phyloP scores from a whole-genome alignment of 1,140 invertebrate species.

The Nephila pilipes region DNA sequence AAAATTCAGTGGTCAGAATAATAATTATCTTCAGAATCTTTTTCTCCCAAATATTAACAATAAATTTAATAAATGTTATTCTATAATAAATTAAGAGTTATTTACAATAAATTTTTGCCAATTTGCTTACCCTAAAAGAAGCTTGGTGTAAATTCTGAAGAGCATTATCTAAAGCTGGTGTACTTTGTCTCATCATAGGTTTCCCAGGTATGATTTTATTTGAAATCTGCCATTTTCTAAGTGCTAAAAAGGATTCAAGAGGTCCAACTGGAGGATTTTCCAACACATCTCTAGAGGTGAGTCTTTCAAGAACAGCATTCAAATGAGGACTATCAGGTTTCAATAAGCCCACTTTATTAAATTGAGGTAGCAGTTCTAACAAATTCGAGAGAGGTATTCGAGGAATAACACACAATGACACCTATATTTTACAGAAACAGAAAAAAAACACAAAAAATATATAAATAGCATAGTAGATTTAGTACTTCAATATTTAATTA shows the following conservation, averaged over 20 bases:
- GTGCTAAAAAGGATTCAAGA: slow-evolving; percentile 83
- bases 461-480: no score
- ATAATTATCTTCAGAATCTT: no score
- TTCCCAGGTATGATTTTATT: slow-evolving; percentile 46
- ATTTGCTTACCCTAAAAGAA: slow-evolving; percentile 80
- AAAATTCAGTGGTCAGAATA: no score
- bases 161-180: slow-evolving; percentile 80
- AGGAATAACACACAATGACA: slow-evolving; percentile 85
- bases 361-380: slow-evolving; percentile 85
- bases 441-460: neutral
- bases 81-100: no score
- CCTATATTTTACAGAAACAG: slow-evolving; percentile 80
- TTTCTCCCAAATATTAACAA: no score
- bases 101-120: neutral
- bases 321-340: slow-evolving; percentile 81
- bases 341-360: slow-evolving; percentile 85
- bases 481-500: no score
- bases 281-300: slow-evolving; percentile 82
- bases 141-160: slow-evolving; percentile 81
- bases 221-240: slow-evolving; percentile 54
- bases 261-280: slow-evolving; percentile 84
- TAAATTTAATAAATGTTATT: no score
- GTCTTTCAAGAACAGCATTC: slow-evolving; percentile 81
- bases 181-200: slow-evolving; percentile 78
- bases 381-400: slow-evolving; percentile 84